These are phyloP conservation scores for Harpagoxenus sublaevis DNA, from an alignment of 2,888 invertebrate species.

Conservation along the genomic window DNA sequence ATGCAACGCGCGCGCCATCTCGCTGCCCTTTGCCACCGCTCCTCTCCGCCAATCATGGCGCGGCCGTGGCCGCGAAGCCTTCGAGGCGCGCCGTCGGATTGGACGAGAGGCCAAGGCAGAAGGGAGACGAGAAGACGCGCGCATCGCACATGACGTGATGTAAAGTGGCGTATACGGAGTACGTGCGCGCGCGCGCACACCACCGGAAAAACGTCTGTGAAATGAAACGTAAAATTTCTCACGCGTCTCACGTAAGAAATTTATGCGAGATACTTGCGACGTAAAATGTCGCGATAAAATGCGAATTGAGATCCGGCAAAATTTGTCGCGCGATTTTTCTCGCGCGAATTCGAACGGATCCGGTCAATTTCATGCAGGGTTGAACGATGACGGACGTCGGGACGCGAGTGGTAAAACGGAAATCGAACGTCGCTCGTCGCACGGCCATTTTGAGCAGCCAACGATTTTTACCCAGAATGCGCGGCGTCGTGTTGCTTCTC, in stretches of 20 bases:
- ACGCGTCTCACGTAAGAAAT: not conserved
- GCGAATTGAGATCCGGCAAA: not conserved
- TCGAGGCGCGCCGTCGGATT: not conserved
- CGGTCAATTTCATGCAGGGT: not conserved
- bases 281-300: not conserved
- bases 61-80: not conserved
- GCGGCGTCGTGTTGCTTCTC: slow-evolving; percentile 62
- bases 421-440: slow-evolving; percentile 56
- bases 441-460: slow-evolving; percentile 79
- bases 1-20: slow-evolving; percentile 80
- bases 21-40: slow-evolving; percentile 22
- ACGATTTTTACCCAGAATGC: slow-evolving; percentile 81
- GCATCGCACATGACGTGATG: not conserved
- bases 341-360: not conserved
- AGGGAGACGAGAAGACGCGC: not conserved
- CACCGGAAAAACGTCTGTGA: slow-evolving; percentile 25
- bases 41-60: slow-evolving; percentile 3
- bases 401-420: slow-evolving; percentile 62
- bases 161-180: no score
- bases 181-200: not conserved
- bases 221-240: not conserved
- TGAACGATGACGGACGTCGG: not conserved
- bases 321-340: not conserved
- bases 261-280: not conserved
- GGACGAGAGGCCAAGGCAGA: not conserved